Evolutionary conservation across 2,113 vertebrate genomes (phyloP), one percentile per base, ranked within the genome.

Genomic region (Ceuthmochares aereus): DNA sequence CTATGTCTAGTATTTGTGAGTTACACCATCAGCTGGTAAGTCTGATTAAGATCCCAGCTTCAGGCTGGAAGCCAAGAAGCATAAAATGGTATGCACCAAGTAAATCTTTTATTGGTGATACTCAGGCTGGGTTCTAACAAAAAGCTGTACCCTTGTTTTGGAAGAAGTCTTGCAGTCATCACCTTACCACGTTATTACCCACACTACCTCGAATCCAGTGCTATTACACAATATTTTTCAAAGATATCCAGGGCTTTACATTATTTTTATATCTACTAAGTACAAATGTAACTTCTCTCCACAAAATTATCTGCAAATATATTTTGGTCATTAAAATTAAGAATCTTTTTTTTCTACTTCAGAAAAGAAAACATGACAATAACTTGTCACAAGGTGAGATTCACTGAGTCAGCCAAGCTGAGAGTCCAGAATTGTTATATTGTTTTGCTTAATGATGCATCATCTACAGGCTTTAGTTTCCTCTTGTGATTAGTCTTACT

Each of bases 401-500:
- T 86, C 68, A 89, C 73, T 63, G 32, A 63, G 89, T 80, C 37
- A 87, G 16, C 22, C 73, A 93, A 88, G 34, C 15, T 37, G 55
- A 79, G 18, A 90, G 32, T 84, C 63, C 60, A 63, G 47, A 66
- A 67, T 70, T 90, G 47, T 88, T 68, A 62, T 37, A 43, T 29
- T 75, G 58, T 94, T 90, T 95, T 94, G 49, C 51, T 95, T 96
- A 92, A 93, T 16, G 34, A 68, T 78, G 89, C 56, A 75, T 86
- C 77, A 84, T 90, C 81, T 90, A 37, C 77, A 68, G 60, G 37
- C 47, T 95, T 82, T 83, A 90, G 80, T 94, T 96, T 90, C 59
- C 95, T 90, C 89, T 69, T 84, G 89, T 93, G 95, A 60, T 95
- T 93, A 80, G 37, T 91, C 95, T 95, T 95, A 92, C 40, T 74